Evolutionary conservation across 2,113 vertebrate genomes (phyloP).

Genomic region (Grantiella picta): DNA sequence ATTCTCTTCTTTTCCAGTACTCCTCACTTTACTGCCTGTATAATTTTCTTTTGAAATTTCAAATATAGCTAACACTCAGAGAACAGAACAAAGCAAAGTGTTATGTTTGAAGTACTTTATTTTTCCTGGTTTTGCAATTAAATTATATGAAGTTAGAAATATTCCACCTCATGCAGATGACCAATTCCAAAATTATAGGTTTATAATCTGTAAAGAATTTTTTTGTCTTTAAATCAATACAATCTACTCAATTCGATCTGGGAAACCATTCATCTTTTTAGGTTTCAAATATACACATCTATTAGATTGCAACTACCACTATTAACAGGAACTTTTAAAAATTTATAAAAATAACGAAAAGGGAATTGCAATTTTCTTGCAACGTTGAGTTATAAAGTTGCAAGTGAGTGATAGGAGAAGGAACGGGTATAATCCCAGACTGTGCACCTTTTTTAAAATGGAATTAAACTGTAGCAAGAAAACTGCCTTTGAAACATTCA

Average conservation of each 20-base stretch:
- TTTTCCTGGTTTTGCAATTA: background rate
- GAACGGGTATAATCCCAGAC: background rate
- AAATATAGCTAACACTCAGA: background rate
- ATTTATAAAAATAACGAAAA: background rate
- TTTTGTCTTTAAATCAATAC: background rate
- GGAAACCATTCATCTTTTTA: background rate
- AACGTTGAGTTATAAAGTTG: background rate
- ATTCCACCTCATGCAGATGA: background rate
- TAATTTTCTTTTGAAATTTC: background rate
- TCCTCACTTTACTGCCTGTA: background rate
- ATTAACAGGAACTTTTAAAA: background rate
- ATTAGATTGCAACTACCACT: background rate
- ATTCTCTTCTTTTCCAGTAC: background rate
- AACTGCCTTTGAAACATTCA: background rate
- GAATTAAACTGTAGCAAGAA: background rate
- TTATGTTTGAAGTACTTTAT: background rate
- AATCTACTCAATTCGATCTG: background rate
- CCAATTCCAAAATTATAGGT: background rate
- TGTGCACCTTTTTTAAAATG: background rate
- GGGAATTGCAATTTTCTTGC: background rate
- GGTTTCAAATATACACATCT: background rate
- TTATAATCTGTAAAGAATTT: background rate
- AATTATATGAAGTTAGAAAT: background rate
- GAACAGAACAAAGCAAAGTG: background rate
- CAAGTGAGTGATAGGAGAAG: background rate